Evolutionary conservation across 2,113 vertebrate species (phyloP), one percentile per base, ranked within the genome.

Genomic region (Rousettus leschenaultii): DNA sequence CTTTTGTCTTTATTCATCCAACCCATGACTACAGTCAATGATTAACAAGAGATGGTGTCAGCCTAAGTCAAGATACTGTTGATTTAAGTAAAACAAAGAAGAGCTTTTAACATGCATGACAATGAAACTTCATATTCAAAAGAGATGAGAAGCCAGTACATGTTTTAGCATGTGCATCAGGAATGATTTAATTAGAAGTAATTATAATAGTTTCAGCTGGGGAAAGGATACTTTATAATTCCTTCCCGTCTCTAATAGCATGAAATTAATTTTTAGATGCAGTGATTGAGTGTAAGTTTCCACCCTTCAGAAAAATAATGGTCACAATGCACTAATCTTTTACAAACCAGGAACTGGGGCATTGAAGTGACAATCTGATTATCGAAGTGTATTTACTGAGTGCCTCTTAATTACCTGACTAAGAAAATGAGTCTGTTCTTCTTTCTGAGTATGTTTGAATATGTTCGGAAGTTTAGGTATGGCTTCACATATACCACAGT

Each of bases 201-300:
- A 83, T 68, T 82, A 12, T 28, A 70, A 89, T 59, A 59, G 43
- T 68, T 93, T 94, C 38, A 35, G 21, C 43, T 78, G 14, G 38
- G 11, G 38, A 95, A 93, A 91, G 24, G 10, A 93, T 55, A 45
- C 18, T 89, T 82, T 78, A 55, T 87, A 63, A 88, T 89, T 79
- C 28, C 51, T 83, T 74, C 53, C 19, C 22, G 61, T 93, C 21
- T 91, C 45, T 86, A 92, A 87, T 38, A 94, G 15, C 38, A 94
- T 91, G 48, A 93, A 95, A 92, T 92, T 78, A 95, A 92, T 88
- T 93, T 96, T 96, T 92, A 93, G 43, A 85, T 78, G 77, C 8
- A 93, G 33, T 73, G 30, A 92, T 86, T 65, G 89, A 94, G 24
- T 80, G 6, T 43, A 87, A 85, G 21, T 66, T 89, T 82, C 57